These are phyloP conservation scores for Dolichoris vasculosae DNA, from an alignment of 1,140 invertebrate genomes.

Conservation along the genomic window DNA sequence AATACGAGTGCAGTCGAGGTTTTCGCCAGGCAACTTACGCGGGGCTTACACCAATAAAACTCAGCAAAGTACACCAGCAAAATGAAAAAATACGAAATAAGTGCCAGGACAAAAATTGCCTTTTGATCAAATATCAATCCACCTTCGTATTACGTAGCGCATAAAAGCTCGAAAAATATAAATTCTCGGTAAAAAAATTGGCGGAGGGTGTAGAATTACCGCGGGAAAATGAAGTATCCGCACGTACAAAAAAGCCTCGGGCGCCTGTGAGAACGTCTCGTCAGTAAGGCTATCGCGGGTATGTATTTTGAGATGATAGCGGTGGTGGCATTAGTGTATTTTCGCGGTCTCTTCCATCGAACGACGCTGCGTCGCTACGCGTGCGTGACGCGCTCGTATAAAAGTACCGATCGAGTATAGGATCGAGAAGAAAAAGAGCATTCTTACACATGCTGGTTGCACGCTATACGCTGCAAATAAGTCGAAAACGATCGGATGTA, in stretches of 20 bases:
- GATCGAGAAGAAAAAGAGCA: neutral
- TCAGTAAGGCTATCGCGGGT: conserved; percentile 21
- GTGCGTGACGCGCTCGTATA: neutral
- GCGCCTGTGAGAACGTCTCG: conserved; percentile 7
- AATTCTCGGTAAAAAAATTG: neutral
- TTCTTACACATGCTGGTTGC: neutral
- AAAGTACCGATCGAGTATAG: neutral
- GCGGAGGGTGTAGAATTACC: conserved; percentile 56
- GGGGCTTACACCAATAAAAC: too few species aligned
- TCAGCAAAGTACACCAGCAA: too few species aligned
- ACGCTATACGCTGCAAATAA: conserved; percentile 8
- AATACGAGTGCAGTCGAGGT: too few species aligned
- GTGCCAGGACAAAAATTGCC: neutral
- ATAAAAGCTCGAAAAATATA: neutral
- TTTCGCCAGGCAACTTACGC: too few species aligned
- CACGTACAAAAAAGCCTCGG: conserved; percentile 49
- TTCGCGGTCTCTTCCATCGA: conserved; percentile 28
- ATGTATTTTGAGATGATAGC: conserved; percentile 28
- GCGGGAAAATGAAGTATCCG: conserved; percentile 50
- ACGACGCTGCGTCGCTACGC: neutral
- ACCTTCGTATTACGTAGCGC: neutral
- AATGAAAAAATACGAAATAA: too few species aligned
- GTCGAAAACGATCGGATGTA: conserved; percentile 10
- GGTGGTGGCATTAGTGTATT: neutral
- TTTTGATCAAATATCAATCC: neutral